Base-by-base conservation (phyloP, 2,888 invertebrate species). In the Eupelmus urozonus region DNA sequence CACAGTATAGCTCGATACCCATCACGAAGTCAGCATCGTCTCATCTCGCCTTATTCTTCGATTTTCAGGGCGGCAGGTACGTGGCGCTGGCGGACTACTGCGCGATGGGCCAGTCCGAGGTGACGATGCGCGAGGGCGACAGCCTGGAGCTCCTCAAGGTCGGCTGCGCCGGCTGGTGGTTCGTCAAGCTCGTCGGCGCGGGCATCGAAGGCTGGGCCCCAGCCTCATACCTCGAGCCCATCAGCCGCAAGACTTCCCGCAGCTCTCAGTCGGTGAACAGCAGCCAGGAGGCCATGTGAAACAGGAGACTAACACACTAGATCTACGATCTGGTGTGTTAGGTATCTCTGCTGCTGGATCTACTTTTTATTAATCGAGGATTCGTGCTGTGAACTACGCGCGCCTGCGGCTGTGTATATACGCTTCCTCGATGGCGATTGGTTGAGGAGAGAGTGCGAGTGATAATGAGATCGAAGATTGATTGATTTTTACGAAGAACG, bases 101-200 rank as follows among this genome's bases (percentile, higher is more conserved):
- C 89, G 96, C 97, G 80, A 94, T 96, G 90, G 97, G 97, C 84
- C 94, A 94, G 84, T 96, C 96, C 82, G 98, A 98, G 91, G 95
- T 98, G 82, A 95, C 96, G 82, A 94, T 98, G 91, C 93, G 94
- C 79, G 97, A 97, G 91, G 97, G 97, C 25, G 97, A 98, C 91
- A 93, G 94, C 85, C 94, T 98, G 83, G 96, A 97, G 89, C 92
- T 98, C 83, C 93, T 97, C 83, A 97, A 97, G 91, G 95, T 97
- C 84, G 97, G 97, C 88, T 96, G 96, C 91, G 97, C 97, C 83
- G 97, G 98, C 83, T 98, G 98, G 98, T 98, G 97, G 97, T 97
- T 96, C 92, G 96, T 97, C 88, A 95, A 95, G 86, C 93, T 96
- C 76, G 92, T 95, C 89, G 95, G 95, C 83, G 91, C 92, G 80